phyloP scores from a whole-genome alignment of 2,113 vertebrate genomes.

The Bubo blakistoni region DNA sequence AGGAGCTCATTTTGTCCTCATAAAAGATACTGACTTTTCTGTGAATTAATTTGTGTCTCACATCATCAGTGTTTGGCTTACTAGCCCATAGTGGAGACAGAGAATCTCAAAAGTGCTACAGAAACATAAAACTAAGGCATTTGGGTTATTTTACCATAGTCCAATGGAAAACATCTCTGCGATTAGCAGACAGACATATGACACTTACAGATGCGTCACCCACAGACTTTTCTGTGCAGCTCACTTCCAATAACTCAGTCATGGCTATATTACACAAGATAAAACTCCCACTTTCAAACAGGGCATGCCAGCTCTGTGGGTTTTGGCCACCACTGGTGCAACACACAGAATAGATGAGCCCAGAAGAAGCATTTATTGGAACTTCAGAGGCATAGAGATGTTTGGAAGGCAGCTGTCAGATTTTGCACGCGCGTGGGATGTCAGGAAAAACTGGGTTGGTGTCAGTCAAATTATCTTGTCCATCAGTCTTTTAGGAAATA shows the following conservation, averaged over 20 bases:
- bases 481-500: constrained; percentile 46
- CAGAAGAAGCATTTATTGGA: neutral
- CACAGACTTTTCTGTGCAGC: neutral
- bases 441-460: constrained; percentile 44
- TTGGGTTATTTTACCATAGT: neutral
- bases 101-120: neutral
- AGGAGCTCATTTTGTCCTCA: neutral
- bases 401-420: constrained; percentile 22
- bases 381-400: neutral
- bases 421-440: neutral
- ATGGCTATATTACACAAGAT: neutral
- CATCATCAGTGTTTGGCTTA: neutral
- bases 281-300: neutral
- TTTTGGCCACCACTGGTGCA: neutral
- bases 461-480: constrained; percentile 58
- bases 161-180: neutral
- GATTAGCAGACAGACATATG: neutral
- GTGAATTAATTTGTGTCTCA: neutral
- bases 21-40: neutral
- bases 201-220: neutral
- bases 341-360: neutral
- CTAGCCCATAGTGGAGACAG: neutral
- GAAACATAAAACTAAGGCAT: neutral
- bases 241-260: neutral
- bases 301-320: neutral